Evolutionary conservation across 2,888 invertebrate genomes (phyloP).

Genomic region (Ennomos fuscantarius): DNA sequence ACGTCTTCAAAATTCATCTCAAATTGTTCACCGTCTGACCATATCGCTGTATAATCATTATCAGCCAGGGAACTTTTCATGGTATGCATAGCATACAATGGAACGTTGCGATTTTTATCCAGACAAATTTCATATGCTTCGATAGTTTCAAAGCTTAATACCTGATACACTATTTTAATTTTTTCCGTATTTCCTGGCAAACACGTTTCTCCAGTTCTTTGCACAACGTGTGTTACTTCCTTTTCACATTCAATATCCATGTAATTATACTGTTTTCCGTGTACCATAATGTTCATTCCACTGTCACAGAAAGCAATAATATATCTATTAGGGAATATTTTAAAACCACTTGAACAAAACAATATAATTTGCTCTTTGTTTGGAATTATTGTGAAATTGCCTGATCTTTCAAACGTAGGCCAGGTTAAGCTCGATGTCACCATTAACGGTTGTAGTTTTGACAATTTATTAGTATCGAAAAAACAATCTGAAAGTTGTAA

Average conservation of each 20-base stretch:
- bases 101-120: slow-evolving; percentile 43
- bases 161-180: slow-evolving; percentile 48
- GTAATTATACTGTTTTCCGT: slow-evolving; percentile 41
- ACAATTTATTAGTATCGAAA: slow-evolving; percentile 45
- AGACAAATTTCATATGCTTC: slow-evolving; percentile 57
- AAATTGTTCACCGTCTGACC: slow-evolving; percentile 42
- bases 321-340: slow-evolving; percentile 31
- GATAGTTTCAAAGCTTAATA: slow-evolving; percentile 28
- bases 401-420: slow-evolving; percentile 36
- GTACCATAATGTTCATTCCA: slow-evolving; percentile 43
- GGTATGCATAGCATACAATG: slow-evolving; percentile 49
- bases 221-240: slow-evolving; percentile 38
- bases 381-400: slow-evolving; percentile 48
- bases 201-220: slow-evolving; percentile 43
- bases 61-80: slow-evolving; percentile 42
- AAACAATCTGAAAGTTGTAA: slow-evolving; percentile 55
- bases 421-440: slow-evolving; percentile 35
- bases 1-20: slow-evolving; percentile 45
- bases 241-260: slow-evolving; percentile 53
- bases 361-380: slow-evolving; percentile 41
- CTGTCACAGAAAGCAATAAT: slow-evolving; percentile 47
- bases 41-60: slow-evolving; percentile 30
- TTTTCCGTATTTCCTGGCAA: slow-evolving; percentile 41
- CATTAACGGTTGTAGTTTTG: slow-evolving; percentile 48
- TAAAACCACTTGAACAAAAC: slow-evolving; percentile 49